Evolutionary conservation across 2,113 vertebrate genomes (phyloP).

Genomic region (Pachypanchax playfairii): DNA sequence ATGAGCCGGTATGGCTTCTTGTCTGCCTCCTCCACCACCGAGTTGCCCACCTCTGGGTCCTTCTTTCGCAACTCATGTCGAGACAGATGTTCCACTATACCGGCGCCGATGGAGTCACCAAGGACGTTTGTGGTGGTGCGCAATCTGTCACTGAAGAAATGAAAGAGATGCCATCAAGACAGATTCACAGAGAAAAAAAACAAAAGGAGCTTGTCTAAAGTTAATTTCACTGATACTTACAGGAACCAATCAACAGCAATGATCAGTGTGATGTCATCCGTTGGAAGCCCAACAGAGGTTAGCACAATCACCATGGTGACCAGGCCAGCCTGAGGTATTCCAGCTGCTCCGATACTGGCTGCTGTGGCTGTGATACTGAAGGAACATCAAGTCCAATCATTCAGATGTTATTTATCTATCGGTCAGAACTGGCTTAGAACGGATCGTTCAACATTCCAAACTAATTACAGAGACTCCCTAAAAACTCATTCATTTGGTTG

Average conservation of each 20-base stretch:
- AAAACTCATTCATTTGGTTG: conserved; percentile 11
- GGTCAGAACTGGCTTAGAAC: background rate
- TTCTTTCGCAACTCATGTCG: conserved; percentile 85
- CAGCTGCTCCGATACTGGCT: conserved; percentile 96
- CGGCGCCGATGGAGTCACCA: conserved; percentile 94
- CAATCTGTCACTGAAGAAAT: conserved; percentile 86
- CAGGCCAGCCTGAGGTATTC: conserved; percentile 96
- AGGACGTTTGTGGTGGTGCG: conserved; percentile 94
- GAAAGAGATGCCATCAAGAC: background rate
- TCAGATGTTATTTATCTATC: background rate
- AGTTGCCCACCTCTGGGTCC: conserved; percentile 89
- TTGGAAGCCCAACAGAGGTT: conserved; percentile 95
- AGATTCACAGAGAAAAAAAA: background rate
- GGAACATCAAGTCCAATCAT: background rate
- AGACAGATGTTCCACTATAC: conserved; percentile 94
- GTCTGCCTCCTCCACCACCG: conserved; percentile 90
- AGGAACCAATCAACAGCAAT: conserved; percentile 98
- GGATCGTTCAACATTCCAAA: background rate
- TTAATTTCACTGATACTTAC: conserved; percentile 82
- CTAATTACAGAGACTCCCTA: background rate
- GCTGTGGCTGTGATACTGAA: conserved; percentile 95
- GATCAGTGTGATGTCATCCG: conserved; percentile 95
- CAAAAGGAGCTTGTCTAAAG: conserved; percentile 1
- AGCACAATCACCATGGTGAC: conserved; percentile 99
- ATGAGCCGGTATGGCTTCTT: conserved; percentile 92